A percentile compares a stretch with the other conserved stretches of the same genome.
These are phyloP conservation scores for Epizoanthus stellaris DNA, from an alignment of 92 coral and sea anemone species.

Conservation along the genomic window DNA sequence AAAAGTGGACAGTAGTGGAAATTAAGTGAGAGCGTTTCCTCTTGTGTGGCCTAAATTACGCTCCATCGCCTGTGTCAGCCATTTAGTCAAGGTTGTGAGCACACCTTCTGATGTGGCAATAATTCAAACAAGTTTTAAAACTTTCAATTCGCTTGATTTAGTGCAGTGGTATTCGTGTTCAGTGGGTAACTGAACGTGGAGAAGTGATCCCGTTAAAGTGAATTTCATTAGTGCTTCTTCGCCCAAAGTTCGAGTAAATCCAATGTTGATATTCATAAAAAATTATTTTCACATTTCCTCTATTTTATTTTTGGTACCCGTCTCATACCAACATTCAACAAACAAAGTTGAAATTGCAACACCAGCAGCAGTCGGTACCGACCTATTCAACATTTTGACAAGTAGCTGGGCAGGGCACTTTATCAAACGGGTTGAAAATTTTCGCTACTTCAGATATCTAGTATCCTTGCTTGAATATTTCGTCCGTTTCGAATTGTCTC, in stretches of 20 bases:
- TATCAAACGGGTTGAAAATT: neutral
- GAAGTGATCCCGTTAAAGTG: neutral
- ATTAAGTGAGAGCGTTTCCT: neutral
- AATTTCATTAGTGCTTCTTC: neutral
- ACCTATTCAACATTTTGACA: neutral
- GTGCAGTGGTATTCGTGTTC: neutral
- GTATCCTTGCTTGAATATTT: neutral
- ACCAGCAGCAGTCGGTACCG: constrained; percentile 39
- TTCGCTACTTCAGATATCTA: neutral
- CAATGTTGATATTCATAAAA: neutral
- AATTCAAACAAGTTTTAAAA: neutral
- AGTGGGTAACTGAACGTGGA: neutral
- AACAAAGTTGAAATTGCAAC: constrained; percentile 27
- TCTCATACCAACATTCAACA: constrained; percentile 19
- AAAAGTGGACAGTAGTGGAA: neutral
- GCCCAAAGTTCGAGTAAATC: neutral
- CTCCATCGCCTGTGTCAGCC: constrained; percentile 1
- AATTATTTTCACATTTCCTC: neutral
- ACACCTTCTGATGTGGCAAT: neutral
- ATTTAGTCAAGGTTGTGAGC: constrained; percentile 10
- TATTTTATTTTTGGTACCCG: constrained; percentile 36
- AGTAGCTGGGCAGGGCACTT: neutral
- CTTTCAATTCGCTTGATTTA: neutral
- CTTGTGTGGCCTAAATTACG: neutral
- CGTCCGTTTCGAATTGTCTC: neutral